Conservation (phyloP, 2,888 invertebrate species). For the Cecidostiba fungosa region DNA sequence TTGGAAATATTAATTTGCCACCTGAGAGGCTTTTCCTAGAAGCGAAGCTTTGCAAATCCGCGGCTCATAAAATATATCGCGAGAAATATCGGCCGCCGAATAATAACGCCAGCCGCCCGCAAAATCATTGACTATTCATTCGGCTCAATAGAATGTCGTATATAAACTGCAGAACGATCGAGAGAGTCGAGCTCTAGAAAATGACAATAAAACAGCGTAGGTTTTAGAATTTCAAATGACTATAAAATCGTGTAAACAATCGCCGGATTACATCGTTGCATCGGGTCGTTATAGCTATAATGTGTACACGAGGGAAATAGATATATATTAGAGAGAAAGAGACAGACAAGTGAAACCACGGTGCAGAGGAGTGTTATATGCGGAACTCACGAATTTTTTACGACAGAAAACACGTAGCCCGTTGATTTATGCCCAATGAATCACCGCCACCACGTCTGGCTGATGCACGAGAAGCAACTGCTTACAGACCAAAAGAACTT, state of each 20-base stretch:
- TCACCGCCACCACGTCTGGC: not conserved
- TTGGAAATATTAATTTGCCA: conserved; percentile 50
- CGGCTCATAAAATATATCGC: conserved; percentile 26
- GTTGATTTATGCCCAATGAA: conserved; percentile 53
- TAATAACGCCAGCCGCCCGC: not conserved
- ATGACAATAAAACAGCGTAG: conserved; percentile 27
- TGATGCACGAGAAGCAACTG: too few species aligned
- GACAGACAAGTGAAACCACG: not conserved
- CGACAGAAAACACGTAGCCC: not conserved
- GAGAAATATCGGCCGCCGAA: conserved; percentile 27
- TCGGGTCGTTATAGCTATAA: not conserved
- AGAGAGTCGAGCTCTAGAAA: conserved; percentile 15
- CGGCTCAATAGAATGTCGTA: not conserved
- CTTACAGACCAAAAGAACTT: conserved; percentile 27
- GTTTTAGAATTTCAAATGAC: conserved; percentile 54
- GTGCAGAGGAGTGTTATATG: not conserved
- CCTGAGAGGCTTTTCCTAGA: conserved; percentile 36
- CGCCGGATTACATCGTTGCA: conserved; percentile 16
- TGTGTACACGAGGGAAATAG: too few species aligned
- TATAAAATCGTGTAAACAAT: conserved; percentile 16
- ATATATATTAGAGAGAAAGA: not conserved
- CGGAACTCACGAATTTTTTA: conserved; percentile 36
- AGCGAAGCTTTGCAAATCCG: conserved; percentile 7
- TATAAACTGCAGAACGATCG: not conserved
- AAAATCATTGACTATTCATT: conserved; percentile 49